A percentile compares a stretch with the other conserved stretches of the same genome.
These are phyloP conservation scores for Chaetops frenatus DNA, from an alignment of 2,113 vertebrate species.

Conservation along the genomic window DNA sequence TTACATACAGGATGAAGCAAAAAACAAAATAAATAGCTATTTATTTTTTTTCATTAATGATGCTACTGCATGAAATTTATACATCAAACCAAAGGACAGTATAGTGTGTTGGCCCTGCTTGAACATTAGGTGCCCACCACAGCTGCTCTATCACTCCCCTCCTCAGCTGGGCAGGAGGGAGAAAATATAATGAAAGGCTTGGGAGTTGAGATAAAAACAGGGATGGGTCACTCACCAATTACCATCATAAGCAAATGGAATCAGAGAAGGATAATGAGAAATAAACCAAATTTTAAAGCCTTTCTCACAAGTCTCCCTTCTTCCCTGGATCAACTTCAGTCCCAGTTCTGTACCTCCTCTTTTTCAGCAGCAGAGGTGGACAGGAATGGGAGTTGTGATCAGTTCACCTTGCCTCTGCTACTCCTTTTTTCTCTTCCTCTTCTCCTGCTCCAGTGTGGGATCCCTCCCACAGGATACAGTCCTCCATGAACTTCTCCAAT, in stretches of 20 bases:
- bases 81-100: neutral
- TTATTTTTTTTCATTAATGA: neutral
- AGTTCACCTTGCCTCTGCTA: neutral
- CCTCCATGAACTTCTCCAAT: neutral
- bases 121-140: neutral
- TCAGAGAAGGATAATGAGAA: neutral
- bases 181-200: neutral
- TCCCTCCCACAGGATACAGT: neutral
- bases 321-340: neutral
- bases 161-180: neutral
- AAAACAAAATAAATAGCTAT: neutral
- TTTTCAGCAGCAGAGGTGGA: neutral
- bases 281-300: neutral
- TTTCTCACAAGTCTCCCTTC: neutral
- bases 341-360: neutral
- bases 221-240: neutral
- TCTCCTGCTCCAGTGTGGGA: neutral
- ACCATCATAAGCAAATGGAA: neutral
- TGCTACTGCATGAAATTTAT: neutral
- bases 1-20: neutral
- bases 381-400: neutral
- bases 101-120: rapidly evolving
- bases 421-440: neutral
- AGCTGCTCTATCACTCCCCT: neutral
- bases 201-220: neutral